Base-by-base conservation (phyloP, 2,113 vertebrate species). In the Echinops telfairi region DNA sequence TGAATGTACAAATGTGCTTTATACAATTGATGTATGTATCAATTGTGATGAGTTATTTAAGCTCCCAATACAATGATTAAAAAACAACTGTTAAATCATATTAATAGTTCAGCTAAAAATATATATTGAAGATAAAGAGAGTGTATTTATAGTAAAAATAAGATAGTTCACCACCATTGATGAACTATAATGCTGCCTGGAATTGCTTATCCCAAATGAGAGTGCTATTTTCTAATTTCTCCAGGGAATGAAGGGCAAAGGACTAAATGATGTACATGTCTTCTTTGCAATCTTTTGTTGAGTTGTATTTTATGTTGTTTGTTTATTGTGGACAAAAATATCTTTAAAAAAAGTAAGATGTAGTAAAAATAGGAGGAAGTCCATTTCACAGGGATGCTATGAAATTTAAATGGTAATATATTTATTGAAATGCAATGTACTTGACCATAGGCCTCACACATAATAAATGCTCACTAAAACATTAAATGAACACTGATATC, bases 151-250 rank as follows among this genome's bases (percentile, higher is more conserved):
- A 83, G 83, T 71, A 84, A 90, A 33, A 90, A 78, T 3, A 62
- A 85, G 77, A 73, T 57, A 89, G 53, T 64, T 64, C 16, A 14
- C 47, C 62, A 62, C 1, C 68, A 10, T 92, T 4, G 10, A 36
- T 19, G 43, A n/a, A 36, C 38, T 6, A 73, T 31, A 79, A 78
- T n/a, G 11, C 70, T 38, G 27, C 10, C 36, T 84, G 8, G 36
- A 76, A 83, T 6, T 93, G 5, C 23, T 75, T 82, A 66, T 1
- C 33, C 33, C 27, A 82, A 86, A 66, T 85, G 33, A 16, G 31
- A 71, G 20, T 16, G 60, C 38, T 60, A 15, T 47, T 88, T 77
- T 86, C 31, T 85, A 66, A 78, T 78, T 91, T 93, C 68, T 88
- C 4, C 57, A 75, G 22, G 62, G 47, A 80, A 64, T 9, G 38